These are phyloP conservation scores for Apocheima hispidaria DNA, from an alignment of 2,888 invertebrate species.

Conservation along the genomic window DNA sequence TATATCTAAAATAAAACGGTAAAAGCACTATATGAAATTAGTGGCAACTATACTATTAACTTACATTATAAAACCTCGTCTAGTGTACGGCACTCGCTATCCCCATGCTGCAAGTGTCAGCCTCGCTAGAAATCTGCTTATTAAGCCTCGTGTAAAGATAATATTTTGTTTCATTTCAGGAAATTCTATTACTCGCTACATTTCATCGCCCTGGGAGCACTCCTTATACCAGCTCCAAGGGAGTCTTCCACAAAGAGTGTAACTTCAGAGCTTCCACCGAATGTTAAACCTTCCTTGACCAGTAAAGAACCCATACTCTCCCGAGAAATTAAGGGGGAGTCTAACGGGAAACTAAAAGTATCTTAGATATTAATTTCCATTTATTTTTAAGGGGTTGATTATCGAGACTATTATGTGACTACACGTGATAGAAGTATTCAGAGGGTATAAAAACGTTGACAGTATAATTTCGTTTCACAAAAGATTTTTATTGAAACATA, in stretches of 20 bases:
- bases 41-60: too few species aligned
- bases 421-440: conserved; percentile 7
- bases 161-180: conserved; percentile 69
- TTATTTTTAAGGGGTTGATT: conserved; percentile 9
- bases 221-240: conserved; percentile 67
- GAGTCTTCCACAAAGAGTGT: conserved; percentile 45
- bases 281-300: conserved; percentile 31
- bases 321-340: conserved; percentile 55
- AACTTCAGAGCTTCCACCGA: conserved; percentile 44
- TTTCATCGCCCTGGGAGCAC: conserved; percentile 78
- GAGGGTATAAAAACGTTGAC: background rate
- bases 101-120: too few species aligned
- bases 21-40: too few species aligned
- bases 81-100: too few species aligned
- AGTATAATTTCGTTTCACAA: background rate
- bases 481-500: background rate
- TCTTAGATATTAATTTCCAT: conserved; percentile 46
- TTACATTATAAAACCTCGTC: too few species aligned
- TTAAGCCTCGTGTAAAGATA: too few species aligned
- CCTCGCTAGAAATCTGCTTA: too few species aligned
- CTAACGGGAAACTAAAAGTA: conserved; percentile 70
- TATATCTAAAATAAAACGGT: too few species aligned
- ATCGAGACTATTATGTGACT: conserved; percentile 1
- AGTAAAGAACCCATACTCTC: conserved; percentile 40
- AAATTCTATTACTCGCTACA: conserved; percentile 85